Conservation (phyloP, 1,140 invertebrate genomes). For the fruit fly (Drosophila melanogaster) region DNA sequence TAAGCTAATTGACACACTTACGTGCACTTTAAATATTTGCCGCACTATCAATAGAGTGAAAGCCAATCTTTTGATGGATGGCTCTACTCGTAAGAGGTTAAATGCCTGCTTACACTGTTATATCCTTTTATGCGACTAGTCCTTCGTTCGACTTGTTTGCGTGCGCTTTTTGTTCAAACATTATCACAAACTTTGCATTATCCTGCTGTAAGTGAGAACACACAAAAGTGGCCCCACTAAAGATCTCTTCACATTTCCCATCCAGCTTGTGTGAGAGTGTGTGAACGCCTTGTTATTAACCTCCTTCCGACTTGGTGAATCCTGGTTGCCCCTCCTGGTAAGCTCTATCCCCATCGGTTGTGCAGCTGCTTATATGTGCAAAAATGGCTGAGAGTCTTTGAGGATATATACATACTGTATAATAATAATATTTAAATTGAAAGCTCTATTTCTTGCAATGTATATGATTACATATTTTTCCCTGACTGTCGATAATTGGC, state of each 20-base stretch:
- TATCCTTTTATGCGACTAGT: slow-evolving; percentile 34
- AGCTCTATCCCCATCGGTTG: slow-evolving; percentile 41
- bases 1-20: slow-evolving; percentile 5
- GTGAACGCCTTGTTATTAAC: slow-evolving; percentile 57
- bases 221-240: slow-evolving; percentile 13
- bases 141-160: slow-evolving; percentile 26
- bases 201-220: slow-evolving; percentile 32
- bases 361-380: slow-evolving; percentile 52
- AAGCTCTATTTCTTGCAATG: too few species aligned
- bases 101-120: slow-evolving; percentile 35
- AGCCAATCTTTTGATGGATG: slow-evolving; percentile 48
- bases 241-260: slow-evolving; percentile 3
- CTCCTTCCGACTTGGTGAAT: slow-evolving; percentile 44
- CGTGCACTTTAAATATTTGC: slow-evolving; percentile 32
- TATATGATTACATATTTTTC: neutral
- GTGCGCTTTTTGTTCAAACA: slow-evolving; percentile 41
- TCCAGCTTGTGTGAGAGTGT: slow-evolving; percentile 14
- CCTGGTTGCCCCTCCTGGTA: slow-evolving; percentile 28
- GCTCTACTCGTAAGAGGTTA: slow-evolving; percentile 38
- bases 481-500: slow-evolving; percentile 35
- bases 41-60: slow-evolving; percentile 19
- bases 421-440: too few species aligned
- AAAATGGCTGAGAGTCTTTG: slow-evolving; percentile 17
- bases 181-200: slow-evolving; percentile 52
- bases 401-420: neutral